Evolutionary conservation across 2,797 vertebrate genomes (phyloP).

Genomic region (Semaprochilodus insignis): DNA sequence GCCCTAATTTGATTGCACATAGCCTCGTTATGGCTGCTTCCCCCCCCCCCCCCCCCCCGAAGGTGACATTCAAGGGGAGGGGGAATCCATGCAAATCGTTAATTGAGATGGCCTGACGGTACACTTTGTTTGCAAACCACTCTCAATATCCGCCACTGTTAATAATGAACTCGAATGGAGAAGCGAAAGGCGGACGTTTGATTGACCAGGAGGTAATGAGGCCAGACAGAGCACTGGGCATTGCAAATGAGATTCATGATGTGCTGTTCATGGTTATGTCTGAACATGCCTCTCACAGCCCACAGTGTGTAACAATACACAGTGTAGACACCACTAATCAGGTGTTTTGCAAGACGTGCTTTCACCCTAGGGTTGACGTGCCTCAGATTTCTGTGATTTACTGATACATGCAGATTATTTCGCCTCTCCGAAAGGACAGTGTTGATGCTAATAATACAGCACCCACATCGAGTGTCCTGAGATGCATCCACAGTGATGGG

Average conservation of each 20-base stretch:
- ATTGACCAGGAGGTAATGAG: slow-evolving; percentile 58
- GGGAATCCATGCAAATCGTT: slow-evolving; percentile 41
- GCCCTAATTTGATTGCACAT: slow-evolving; percentile 42
- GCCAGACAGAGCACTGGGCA: slow-evolving; percentile 45
- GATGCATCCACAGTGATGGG: slow-evolving; percentile 15
- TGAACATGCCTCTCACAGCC: slow-evolving; percentile 25
- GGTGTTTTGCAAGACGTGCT: background rate
- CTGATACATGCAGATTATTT: background rate
- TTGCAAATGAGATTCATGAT: slow-evolving; percentile 63
- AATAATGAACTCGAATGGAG: slow-evolving; percentile 54
- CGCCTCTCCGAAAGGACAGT: background rate
- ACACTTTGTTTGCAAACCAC: slow-evolving; percentile 57
- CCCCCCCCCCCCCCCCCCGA: slow-evolving; percentile 50
- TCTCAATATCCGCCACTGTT: slow-evolving; percentile 53
- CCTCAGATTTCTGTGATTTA: background rate
- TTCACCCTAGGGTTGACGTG: background rate
- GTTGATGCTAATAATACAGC: slow-evolving; percentile 12
- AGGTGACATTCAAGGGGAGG: slow-evolving; percentile 37
- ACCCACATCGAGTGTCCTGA: slow-evolving; percentile 5
- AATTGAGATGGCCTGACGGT: slow-evolving; percentile 46
- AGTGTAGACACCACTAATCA: slow-evolving; percentile 20
- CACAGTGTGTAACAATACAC: slow-evolving; percentile 25
- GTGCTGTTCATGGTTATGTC: slow-evolving; percentile 49
- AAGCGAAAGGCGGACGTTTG: slow-evolving; percentile 45
- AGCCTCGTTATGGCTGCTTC: slow-evolving; percentile 15